These are phyloP conservation scores for Mycetomoellerius zeteki DNA, from an alignment of 1,140 invertebrate genomes.

Conservation along the genomic window DNA sequence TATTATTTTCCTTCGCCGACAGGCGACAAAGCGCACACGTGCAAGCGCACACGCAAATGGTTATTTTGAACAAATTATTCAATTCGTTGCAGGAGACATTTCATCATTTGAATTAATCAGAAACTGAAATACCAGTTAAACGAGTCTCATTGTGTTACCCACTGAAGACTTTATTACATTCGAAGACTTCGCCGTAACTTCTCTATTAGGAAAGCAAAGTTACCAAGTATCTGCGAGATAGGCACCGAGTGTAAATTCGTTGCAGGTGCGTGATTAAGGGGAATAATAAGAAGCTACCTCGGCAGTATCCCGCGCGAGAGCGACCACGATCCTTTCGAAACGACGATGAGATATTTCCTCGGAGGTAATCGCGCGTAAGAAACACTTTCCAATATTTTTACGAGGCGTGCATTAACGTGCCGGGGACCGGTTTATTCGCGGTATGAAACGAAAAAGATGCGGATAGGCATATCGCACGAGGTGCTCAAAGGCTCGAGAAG, in stretches of 20 bases:
- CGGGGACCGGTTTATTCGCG: slow-evolving; percentile 55
- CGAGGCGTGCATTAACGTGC: slow-evolving; percentile 50
- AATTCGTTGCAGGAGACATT: neutral
- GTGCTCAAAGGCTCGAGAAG: slow-evolving; percentile 45
- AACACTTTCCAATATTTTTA: slow-evolving; percentile 47
- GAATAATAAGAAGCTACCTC: slow-evolving; percentile 39
- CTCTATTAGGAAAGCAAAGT: slow-evolving; percentile 34
- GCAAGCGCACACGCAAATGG: neutral
- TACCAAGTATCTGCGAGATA: slow-evolving; percentile 29
- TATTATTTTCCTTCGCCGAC: neutral
- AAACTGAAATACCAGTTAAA: slow-evolving; percentile 4
- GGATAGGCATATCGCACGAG: slow-evolving; percentile 69
- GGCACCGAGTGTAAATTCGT: slow-evolving; percentile 21
- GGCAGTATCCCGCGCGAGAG: neutral
- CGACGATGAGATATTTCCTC: slow-evolving; percentile 50
- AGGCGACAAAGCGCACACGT: neutral
- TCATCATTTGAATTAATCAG: neutral
- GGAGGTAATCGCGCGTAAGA: slow-evolving; percentile 14
- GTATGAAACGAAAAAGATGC: slow-evolving; percentile 56
- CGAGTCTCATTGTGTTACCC: neutral
- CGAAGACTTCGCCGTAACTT: slow-evolving; percentile 6
- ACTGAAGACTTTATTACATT: neutral
- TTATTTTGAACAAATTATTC: slow-evolving; percentile 1
- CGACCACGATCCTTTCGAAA: slow-evolving; percentile 19
- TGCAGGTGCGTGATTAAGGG: slow-evolving; percentile 25